Evolutionary conservation across 2,888 invertebrate genomes (phyloP).

Genomic region (Antheraea yamamai): DNA sequence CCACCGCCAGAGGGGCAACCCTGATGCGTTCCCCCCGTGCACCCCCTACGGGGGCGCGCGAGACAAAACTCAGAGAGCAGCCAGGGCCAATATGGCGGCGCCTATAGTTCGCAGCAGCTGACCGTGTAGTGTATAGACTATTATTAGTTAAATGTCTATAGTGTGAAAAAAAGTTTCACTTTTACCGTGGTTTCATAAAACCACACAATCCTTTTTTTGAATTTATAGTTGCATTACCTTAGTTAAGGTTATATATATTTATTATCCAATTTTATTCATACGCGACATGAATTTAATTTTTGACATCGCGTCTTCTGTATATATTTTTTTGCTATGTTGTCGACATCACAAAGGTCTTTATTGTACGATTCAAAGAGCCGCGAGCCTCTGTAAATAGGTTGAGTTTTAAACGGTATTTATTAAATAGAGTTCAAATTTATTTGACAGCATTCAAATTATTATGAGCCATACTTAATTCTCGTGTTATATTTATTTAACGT

Average conservation of each 20-base stretch:
- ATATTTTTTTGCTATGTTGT: background rate
- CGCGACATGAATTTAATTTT: background rate
- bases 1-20: too few relatives aligned
- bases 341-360: conserved; percentile 34
- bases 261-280: background rate
- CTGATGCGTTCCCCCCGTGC: too few relatives aligned
- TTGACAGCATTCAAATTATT: background rate
- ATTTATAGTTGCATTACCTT: too few relatives aligned
- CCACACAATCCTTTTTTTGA: too few relatives aligned
- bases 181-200: too few relatives aligned
- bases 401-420: conserved; percentile 21
- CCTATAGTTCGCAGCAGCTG: too few relatives aligned
- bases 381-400: conserved; percentile 33
- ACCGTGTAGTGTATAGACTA: too few relatives aligned
- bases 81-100: too few relatives aligned
- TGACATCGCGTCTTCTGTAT: background rate
- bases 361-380: conserved; percentile 35
- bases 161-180: too few relatives aligned
- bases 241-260: background rate
- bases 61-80: too few relatives aligned
- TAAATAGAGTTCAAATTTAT: background rate
- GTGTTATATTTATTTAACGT: background rate
- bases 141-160: too few relatives aligned
- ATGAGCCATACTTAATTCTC: background rate
- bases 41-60: too few relatives aligned